Evolutionary conservation across 2,113 vertebrate species (phyloP).

Genomic region (Pygoscelis adeliae): DNA sequence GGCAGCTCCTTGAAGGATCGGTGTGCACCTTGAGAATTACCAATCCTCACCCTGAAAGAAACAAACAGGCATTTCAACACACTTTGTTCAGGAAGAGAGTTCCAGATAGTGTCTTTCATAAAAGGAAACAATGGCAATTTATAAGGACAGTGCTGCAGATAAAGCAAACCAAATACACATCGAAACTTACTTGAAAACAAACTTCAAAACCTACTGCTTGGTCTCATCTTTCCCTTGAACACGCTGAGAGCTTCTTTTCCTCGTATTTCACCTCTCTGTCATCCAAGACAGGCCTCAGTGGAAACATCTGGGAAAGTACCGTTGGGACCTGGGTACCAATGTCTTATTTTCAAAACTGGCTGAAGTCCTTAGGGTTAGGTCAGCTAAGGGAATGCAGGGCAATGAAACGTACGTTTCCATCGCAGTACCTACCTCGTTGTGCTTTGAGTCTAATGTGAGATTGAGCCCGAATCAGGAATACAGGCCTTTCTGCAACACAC

Average conservation of each 20-base stretch:
- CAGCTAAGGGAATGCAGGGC: not conserved
- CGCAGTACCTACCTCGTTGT: not conserved
- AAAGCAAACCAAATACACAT: not conserved
- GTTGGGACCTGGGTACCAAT: not conserved
- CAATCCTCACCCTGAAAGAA: not conserved
- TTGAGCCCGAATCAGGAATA: not conserved
- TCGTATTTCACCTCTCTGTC: not conserved
- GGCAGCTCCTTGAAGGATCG: not conserved
- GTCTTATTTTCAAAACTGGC: not conserved
- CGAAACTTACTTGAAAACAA: not conserved
- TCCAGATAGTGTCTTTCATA: not conserved
- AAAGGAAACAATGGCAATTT: slow-evolving; percentile 19
- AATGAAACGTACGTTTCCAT: fast-evolving
- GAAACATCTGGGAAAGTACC: not conserved
- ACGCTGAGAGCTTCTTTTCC: not conserved
- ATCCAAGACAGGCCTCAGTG: not conserved
- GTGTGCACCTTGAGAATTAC: not conserved
- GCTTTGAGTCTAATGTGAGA: not conserved
- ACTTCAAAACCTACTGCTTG: not conserved
- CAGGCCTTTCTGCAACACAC: not conserved
- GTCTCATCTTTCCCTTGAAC: not conserved
- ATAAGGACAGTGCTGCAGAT: not conserved
- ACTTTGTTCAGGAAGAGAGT: not conserved
- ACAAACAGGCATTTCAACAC: not conserved
- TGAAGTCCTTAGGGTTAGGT: not conserved